phyloP scores from a whole-genome alignment of 2,113 vertebrate genomes.

The Xyrauchen texanus region DNA sequence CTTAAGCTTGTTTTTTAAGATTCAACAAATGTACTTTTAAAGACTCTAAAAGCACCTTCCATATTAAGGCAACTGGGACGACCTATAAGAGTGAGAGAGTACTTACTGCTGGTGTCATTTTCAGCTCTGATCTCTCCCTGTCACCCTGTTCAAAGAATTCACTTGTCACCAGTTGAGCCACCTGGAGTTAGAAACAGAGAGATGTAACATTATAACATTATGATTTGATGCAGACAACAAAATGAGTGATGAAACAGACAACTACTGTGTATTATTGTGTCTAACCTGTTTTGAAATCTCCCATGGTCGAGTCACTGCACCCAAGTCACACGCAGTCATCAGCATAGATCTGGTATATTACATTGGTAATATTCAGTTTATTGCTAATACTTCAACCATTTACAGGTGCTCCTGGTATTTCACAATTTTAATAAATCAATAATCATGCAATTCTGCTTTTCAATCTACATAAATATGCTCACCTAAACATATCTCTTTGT shows the following conservation, averaged over 20 bases:
- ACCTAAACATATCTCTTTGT: slow-evolving; percentile 76
- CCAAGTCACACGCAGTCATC: slow-evolving; percentile 98
- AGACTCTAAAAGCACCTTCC: no score
- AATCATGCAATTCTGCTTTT: background rate
- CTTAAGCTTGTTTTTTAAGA: no score
- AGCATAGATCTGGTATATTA: slow-evolving; percentile 89
- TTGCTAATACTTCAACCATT: slow-evolving; percentile 15
- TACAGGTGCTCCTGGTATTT: background rate
- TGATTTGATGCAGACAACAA: background rate
- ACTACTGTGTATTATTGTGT: background rate
- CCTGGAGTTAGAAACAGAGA: slow-evolving; percentile 72
- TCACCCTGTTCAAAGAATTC: slow-evolving; percentile 99
- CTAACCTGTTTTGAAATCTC: slow-evolving; percentile 97
- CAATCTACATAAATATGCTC: slow-evolving; percentile 17
- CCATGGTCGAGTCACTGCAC: slow-evolving; percentile 98
- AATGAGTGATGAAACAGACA: background rate
- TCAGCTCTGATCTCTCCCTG: slow-evolving; percentile 92
- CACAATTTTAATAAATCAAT: background rate
- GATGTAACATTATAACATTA: background rate
- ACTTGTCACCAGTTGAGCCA: slow-evolving; percentile 96
- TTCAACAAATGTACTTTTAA: no score
- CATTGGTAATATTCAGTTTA: background rate
- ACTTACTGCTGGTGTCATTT: slow-evolving; percentile 93
- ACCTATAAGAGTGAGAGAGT: background rate
- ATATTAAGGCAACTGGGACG: background rate